phyloP scores from a whole-genome alignment of 2,797 vertebrate genomes.

The Pempheris klunzingeri region DNA sequence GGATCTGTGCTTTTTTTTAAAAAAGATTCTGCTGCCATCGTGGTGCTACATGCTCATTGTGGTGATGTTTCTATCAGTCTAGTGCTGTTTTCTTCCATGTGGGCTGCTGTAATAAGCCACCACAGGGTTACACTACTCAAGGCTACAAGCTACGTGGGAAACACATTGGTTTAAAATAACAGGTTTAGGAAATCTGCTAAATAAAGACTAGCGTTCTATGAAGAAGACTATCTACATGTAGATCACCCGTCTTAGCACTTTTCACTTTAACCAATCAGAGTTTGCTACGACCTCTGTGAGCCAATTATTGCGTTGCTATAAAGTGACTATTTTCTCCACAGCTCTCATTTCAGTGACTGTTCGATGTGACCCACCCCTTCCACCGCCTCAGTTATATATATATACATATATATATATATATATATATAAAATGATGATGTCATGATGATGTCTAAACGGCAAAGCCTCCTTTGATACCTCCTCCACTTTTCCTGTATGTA shows the following conservation, averaged over 20 bases:
- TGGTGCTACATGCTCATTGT: neutral
- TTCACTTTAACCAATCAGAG: neutral
- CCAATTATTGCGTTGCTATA: too few species aligned
- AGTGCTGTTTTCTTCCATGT: too few species aligned
- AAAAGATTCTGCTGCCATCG: neutral
- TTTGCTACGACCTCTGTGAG: neutral
- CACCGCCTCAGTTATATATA: neutral
- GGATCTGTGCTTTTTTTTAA: neutral
- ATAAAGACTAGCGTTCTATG: neutral
- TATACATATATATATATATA: too few species aligned
- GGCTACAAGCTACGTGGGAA: neutral
- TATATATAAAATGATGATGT: too few species aligned
- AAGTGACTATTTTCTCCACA: neutral
- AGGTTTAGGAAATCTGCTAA: neutral
- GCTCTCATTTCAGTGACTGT: neutral
- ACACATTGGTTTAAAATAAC: neutral
- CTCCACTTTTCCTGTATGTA: neutral
- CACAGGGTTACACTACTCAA: neutral
- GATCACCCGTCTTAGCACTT: too few species aligned
- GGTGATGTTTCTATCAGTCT: neutral
- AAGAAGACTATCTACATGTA: neutral
- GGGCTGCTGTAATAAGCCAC: neutral
- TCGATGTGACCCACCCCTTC: neutral
- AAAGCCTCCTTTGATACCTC: neutral
- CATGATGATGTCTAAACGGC: neutral